Percentiles rank a stretch among this genome's conserved stretches.
Conservation (phyloP, 2,888 invertebrate genomes). For the Cactoblastis cactorum region DNA sequence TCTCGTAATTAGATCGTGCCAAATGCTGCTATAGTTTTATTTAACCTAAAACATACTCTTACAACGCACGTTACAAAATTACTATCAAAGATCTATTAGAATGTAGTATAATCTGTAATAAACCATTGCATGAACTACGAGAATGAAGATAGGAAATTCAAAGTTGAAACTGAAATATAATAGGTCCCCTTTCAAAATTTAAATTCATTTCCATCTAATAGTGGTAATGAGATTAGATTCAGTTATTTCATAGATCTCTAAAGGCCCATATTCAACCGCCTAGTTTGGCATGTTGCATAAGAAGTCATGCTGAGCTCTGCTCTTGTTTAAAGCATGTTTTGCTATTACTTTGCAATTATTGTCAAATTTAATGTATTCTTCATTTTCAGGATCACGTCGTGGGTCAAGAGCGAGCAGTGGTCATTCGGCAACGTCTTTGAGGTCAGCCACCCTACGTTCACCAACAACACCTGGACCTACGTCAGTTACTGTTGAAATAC, state of each 20-base stretch:
- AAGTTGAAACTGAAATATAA: background rate
- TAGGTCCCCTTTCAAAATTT: background rate
- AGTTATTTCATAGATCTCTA: background rate
- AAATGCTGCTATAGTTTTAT: background rate
- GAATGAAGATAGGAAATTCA: too few relatives aligned
- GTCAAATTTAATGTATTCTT: background rate
- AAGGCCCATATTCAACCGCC: background rate
- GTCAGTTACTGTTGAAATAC: conserved; percentile 87
- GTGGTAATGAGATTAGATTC: background rate
- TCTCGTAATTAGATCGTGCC: background rate
- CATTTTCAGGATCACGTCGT: conserved; percentile 76
- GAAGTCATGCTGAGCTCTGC: conserved; percentile 21
- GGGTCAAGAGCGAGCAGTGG: conserved; percentile 89
- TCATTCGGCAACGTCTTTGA: conserved; percentile 85
- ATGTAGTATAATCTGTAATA: background rate
- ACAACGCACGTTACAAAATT: background rate
- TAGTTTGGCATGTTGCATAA: conserved; percentile 6
- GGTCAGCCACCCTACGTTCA: conserved; percentile 79
- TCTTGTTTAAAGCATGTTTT: conserved; percentile 20
- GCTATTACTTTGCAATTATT: background rate
- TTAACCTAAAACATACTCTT: background rate
- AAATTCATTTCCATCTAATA: background rate
- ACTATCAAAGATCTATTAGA: background rate
- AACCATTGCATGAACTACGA: background rate
- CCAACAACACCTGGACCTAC: conserved; percentile 67